A percentile compares a stretch with the other conserved stretches of the same genome.
These are phyloP conservation scores for Siniperca chuatsi DNA, from an alignment of 2,113 vertebrate species.

Conservation along the genomic window DNA sequence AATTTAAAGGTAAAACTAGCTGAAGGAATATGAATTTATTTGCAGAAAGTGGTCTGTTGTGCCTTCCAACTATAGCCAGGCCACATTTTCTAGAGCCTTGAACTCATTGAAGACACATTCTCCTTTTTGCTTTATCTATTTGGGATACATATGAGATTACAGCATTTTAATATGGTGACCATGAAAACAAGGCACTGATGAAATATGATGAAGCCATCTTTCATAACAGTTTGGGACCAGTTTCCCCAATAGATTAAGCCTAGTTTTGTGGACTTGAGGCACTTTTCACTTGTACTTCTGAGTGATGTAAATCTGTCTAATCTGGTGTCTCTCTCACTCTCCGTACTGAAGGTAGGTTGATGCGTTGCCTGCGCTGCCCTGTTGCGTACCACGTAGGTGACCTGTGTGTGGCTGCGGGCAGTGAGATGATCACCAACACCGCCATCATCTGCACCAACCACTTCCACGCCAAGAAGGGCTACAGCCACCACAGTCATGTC, in stretches of 20 bases:
- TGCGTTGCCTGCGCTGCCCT: constrained; percentile 96
- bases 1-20: not conserved
- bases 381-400: constrained; percentile 95
- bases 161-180: not conserved
- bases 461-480: constrained; percentile 93
- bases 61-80: not conserved
- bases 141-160: not conserved
- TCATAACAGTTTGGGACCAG: not conserved
- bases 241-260: not conserved
- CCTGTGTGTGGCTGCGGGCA: constrained; percentile 93
- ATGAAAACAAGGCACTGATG: not conserved
- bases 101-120: not conserved
- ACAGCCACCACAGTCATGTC: constrained; percentile 94
- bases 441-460: constrained; percentile 94
- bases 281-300: too few relatives aligned
- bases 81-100: not conserved
- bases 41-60: not conserved
- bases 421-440: constrained; percentile 89
- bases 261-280: not conserved
- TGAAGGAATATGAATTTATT: not conserved
- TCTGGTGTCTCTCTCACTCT: not conserved
- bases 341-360: constrained; percentile 87
- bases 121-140: not conserved
- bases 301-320: not conserved
- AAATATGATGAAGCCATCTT: not conserved